Base-by-base conservation (phyloP, 2,113 vertebrate genomes). In the Apodemus sylvaticus region DNA sequence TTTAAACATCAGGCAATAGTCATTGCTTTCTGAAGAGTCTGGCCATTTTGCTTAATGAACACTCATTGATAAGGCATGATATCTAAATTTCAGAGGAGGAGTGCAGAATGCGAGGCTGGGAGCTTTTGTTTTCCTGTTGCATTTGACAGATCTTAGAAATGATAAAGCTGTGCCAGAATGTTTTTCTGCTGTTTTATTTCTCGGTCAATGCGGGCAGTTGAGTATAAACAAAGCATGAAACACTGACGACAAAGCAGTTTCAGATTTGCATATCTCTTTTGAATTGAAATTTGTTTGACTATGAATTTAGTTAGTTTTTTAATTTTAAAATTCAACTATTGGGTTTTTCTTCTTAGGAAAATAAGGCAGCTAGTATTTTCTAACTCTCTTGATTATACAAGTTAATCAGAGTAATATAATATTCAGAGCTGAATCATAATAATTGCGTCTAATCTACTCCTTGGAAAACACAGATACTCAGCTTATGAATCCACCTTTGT, bases 191-290 rank as follows among this genome's bases (percentile, higher is more conserved):
- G 12, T 45, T 88, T n/a, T 76, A 10, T 36, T 92, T 96, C 36
- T 91, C 64, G 91, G 66, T 55, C 45, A 94, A 55, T 66, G 2
- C 34, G 83, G 16, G 10, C 58, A 19, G 7, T n/a, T 86, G 17
- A 73, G 85, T 73, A 7, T 85, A 94, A 93, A 93, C 83, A 95
- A 39, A 86, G 91, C 1, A 91, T n/a, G 36, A 92, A 94, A 96
- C 81, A 51, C 51, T 62, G n/a, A 95, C 76, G 3, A 55, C 0
- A 26, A 64, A 93, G 10, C 85, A 3, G n/a, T 76, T 94, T 94
- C 45, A 87, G 48, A 88, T 20, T 31, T 45, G 26, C 51, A 0
- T 51, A 58, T 20, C 2, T 45, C 31, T 19, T 81, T 51, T 90
- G 29, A 79, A 76, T 71, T 73, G 93, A 81, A 93, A 93, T 94